phyloP scores from a whole-genome alignment of 2,113 vertebrate genomes.

The Toxotes jaculatrix region DNA sequence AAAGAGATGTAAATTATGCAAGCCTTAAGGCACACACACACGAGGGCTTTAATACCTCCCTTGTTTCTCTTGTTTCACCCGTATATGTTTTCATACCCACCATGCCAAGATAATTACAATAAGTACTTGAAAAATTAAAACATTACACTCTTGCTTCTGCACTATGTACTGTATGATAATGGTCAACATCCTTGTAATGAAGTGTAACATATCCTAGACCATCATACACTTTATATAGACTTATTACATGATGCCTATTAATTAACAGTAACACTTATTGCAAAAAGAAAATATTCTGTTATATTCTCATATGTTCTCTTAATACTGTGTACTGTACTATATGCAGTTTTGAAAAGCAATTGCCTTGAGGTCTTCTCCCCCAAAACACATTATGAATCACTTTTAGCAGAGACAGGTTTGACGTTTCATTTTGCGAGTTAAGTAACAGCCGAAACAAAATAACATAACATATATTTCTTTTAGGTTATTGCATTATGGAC shows the following conservation, averaged over 20 bases:
- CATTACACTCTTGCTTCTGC: conserved; percentile 21
- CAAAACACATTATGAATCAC: neutral
- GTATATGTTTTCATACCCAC: conserved; percentile 43
- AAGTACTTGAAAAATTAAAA: conserved; percentile 42
- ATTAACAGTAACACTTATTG: neutral
- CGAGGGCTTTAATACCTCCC: conserved; percentile 35
- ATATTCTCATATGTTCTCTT: neutral
- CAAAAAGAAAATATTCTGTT: neutral
- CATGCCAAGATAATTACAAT: conserved; percentile 60
- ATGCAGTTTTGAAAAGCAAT: conserved; percentile 17
- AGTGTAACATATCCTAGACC: neutral
- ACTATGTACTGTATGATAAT: conserved; percentile 11
- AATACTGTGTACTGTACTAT: neutral
- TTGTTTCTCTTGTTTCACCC: conserved; percentile 43
- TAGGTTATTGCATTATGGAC: neutral
- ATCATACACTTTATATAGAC: neutral
- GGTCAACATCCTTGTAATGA: conserved; percentile 32
- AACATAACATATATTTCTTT: neutral
- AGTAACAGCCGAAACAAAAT: neutral
- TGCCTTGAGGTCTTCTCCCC: neutral
- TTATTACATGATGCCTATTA: neutral
- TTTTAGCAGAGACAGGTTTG: conserved; percentile 11
- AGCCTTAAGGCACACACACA: conserved; percentile 55
- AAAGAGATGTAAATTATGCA: conserved; percentile 58
- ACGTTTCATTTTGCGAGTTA: conserved; percentile 8